A percentile compares a stretch with the other conserved stretches of the same genome.
phyloP scores from a whole-genome alignment of 2,888 invertebrate genomes.

The Trichogramma dendrolimi region DNA sequence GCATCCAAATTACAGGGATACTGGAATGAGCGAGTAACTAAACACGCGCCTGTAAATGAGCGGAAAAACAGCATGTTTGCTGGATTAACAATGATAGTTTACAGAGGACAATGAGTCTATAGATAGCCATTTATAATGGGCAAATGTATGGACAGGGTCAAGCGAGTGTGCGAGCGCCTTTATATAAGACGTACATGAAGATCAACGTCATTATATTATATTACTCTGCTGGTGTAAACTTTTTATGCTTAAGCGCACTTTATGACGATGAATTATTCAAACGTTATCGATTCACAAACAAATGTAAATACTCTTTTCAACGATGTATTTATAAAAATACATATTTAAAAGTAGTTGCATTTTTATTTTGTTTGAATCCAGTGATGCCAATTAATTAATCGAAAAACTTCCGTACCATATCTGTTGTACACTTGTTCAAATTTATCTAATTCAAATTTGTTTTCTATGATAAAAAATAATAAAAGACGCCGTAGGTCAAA shows the following conservation, averaged over 20 bases:
- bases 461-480: background rate
- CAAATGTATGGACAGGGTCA: constrained; percentile 20
- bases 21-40: too few relatives aligned
- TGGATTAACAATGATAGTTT: constrained; percentile 2
- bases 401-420: too few relatives aligned
- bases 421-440: too few relatives aligned
- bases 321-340: constrained; percentile 9
- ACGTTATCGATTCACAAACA: constrained; percentile 5
- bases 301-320: background rate
- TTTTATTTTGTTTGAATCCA: background rate
- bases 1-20: too few relatives aligned
- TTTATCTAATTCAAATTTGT: too few relatives aligned
- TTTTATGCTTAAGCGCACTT: constrained; percentile 18
- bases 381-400: too few relatives aligned
- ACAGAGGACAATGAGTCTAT: constrained; percentile 12
- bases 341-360: constrained; percentile 6
- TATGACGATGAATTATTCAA: constrained; percentile 15
- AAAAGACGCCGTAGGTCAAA: background rate
- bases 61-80: background rate
- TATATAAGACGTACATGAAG: constrained; percentile 3
- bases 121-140: constrained; percentile 9
- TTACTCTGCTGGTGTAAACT: constrained; percentile 15
- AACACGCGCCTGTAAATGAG: background rate
- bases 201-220: constrained; percentile 1
- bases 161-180: background rate